Conservation (phyloP, 2,888 invertebrate genomes). For the Dendrolimus pini region DNA sequence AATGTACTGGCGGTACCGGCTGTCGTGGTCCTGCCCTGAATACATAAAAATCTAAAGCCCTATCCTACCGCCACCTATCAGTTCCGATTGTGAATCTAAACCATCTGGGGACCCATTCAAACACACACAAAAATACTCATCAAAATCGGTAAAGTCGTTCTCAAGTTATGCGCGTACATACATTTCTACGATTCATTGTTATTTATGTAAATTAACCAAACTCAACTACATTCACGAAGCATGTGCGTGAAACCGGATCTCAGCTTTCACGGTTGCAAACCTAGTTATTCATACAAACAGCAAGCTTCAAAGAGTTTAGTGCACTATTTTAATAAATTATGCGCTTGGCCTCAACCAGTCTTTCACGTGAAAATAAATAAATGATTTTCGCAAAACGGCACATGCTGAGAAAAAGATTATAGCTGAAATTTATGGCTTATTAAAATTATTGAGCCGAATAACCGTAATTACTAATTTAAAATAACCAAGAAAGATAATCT, state of each 20-base stretch:
- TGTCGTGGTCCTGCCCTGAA: no score
- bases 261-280: not conserved
- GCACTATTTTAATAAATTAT: constrained; percentile 19
- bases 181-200: no score
- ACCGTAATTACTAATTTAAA: not conserved
- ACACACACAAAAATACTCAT: no score
- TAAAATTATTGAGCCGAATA: not conserved
- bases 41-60: no score
- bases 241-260: not conserved
- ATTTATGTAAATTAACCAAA: no score
- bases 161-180: no score
- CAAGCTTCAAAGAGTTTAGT: constrained; percentile 16
- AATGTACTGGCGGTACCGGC: no score
- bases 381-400: constrained; percentile 11
- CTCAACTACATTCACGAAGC: not conserved
- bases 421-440: not conserved
- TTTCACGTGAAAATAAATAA: constrained; percentile 16
- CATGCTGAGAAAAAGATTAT: not conserved
- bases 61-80: no score
- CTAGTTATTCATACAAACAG: constrained; percentile 5
- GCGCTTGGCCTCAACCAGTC: constrained; percentile 14
- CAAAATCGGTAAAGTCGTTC: no score
- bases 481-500: not conserved
- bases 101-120: no score
- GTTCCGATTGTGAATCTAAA: no score